Base-by-base conservation (phyloP, 1,140 invertebrate genomes). In the Melitaea cinxia region DNA sequence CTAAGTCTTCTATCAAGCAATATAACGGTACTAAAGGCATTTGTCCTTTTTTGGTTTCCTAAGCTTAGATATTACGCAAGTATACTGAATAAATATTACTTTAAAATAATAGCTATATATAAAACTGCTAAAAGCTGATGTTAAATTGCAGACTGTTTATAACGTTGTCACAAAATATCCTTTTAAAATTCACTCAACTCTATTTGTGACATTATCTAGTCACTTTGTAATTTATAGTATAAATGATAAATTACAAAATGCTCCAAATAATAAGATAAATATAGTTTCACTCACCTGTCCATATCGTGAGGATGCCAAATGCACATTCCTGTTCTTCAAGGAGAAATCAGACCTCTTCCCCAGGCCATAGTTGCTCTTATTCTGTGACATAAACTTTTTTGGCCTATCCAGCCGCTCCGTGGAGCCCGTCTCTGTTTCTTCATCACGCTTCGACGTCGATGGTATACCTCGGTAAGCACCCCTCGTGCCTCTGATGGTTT, bases 361-460 rank as follows among this genome's bases (percentile, higher is more conserved):
- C 24, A 91, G 60, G 6, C 86, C 87, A 68, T 88, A 91, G 60
- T 80, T 83, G 72, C 82, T 78, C 68, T 89, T 85, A 45, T 80
- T 88, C 82, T 88, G 85, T 5, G 83, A 75, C 26, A 91, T 80
- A 66, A 87, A 89, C 78, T 92, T 92, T 79, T 91, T 91, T 55
- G 88, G 82, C 70, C 89, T 77, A 33, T 92, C 91, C 79, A 92
- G 75, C 69, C 89, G 79, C 64, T 91, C 89, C 23, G 84, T 81
- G 4, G 87, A 83, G 15, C 82, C 80, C 10, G 19, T 5, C n/a
- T 87, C 81, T 28, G 83, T 77, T 15, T 91, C 89, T 23, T 91
- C 89, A 66, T 83, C 80, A 45, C 81, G 69, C 67, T 89, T 86
- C 7, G 88, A 82, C 23, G 82, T 84, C 14, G 85, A 83, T 47